These are phyloP conservation scores for Pemphigus obesinymphae DNA, from an alignment of 1,140 invertebrate genomes.

Conservation along the genomic window DNA sequence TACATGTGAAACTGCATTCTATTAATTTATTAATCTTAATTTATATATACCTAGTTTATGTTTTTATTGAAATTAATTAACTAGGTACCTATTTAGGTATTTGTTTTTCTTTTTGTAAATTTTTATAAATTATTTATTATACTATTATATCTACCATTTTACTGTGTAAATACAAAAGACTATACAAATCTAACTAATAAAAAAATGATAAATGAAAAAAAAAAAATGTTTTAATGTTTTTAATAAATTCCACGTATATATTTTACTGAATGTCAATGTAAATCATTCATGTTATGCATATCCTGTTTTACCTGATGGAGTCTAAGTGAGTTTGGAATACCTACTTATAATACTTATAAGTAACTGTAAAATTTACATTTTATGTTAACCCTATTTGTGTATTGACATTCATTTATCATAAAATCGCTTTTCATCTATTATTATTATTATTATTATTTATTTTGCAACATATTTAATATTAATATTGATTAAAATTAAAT, in stretches of 20 bases:
- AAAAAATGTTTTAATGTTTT: neutral
- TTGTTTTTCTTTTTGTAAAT: conserved; percentile 17
- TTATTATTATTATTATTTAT: neutral
- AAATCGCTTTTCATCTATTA: neutral
- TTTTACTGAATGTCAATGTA: neutral
- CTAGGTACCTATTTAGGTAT: neutral
- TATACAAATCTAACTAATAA: neutral
- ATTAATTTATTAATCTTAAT: no score
- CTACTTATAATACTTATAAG: no score
- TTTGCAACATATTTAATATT: neutral
- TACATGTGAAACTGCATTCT: neutral
- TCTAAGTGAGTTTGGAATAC: conserved; percentile 10
- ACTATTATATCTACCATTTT: neutral
- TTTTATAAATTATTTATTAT: conserved; percentile 25
- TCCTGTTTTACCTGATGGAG: neutral
- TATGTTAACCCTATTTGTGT: neutral
- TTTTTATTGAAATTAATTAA: neutral
- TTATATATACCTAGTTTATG: neutral
- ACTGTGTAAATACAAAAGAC: conserved; percentile 10
- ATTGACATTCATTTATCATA: neutral
- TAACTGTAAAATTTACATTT: neutral
- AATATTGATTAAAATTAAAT: neutral
- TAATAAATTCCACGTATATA: neutral
- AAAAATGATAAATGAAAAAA: neutral
- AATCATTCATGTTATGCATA: neutral